phyloP scores from a whole-genome alignment of 2,888 invertebrate genomes.

The Phymatocera aterrima region DNA sequence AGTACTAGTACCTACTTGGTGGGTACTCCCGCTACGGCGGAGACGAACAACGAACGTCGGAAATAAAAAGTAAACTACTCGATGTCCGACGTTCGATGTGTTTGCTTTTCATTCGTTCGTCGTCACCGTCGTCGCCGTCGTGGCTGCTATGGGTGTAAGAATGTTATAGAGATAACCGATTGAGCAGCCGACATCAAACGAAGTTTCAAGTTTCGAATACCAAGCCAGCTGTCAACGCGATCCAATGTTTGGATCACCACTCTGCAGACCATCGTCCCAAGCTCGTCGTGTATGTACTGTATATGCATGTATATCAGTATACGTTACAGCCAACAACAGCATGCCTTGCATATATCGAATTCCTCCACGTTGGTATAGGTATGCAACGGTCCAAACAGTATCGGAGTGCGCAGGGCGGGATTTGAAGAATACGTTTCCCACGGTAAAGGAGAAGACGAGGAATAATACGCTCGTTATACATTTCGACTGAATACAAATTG shows the following conservation, averaged over 20 bases:
- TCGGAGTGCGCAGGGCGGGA: not conserved
- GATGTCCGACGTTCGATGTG: not conserved
- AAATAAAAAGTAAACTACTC: not conserved
- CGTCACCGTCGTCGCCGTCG: too few relatives aligned
- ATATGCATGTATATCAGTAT: not conserved
- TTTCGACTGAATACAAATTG: too few relatives aligned
- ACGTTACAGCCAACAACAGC: not conserved
- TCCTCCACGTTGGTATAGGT: conserved; percentile 1
- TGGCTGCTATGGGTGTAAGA: not conserved
- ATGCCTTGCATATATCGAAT: conserved; percentile 35
- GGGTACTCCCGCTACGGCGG: too few relatives aligned
- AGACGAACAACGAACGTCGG: not conserved
- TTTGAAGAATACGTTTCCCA: not conserved
- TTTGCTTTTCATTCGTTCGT: not conserved
- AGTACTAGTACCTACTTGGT: too few relatives aligned
- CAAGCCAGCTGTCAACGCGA: conserved; percentile 10
- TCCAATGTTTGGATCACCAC: conserved; percentile 17
- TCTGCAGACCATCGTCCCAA: not conserved
- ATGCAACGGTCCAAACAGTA: not conserved
- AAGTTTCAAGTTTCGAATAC: conserved; percentile 17
- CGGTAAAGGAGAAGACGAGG: not conserved
- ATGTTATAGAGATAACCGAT: conserved; percentile 21
- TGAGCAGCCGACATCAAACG: conserved; percentile 11
- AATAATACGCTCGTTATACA: not conserved
- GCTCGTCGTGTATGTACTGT: not conserved